Percentiles rank a stretch among this genome's conserved stretches.
Conservation (phyloP, 2,113 vertebrate species). For the Mesocricetus auratus region DNA sequence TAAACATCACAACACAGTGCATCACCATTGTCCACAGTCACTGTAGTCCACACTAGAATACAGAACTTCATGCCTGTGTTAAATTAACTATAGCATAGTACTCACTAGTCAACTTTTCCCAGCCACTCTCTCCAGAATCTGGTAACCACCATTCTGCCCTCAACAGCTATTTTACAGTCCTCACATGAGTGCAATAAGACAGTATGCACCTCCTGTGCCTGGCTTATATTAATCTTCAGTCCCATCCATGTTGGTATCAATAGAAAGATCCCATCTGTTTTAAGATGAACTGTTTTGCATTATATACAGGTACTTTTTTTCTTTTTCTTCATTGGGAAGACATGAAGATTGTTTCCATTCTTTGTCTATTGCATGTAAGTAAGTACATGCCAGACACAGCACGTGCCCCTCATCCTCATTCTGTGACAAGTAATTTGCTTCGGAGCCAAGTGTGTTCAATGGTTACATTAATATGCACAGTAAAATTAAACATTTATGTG, state of each 20-base stretch:
- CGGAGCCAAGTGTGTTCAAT: conserved; percentile 24
- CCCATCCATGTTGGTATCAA: neutral
- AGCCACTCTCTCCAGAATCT: too few relatives aligned
- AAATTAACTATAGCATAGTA: neutral
- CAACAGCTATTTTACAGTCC: neutral
- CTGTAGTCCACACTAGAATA: neutral
- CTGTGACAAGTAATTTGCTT: conserved; percentile 55
- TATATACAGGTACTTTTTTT: neutral
- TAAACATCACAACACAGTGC: neutral
- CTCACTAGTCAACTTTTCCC: neutral
- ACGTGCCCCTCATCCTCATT: neutral
- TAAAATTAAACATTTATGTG: conserved; percentile 59
- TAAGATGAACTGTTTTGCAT: neutral
- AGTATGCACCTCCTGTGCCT: neutral
- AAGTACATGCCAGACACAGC: neutral
- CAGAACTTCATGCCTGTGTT: neutral
- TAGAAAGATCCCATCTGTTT: neutral
- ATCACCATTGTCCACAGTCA: neutral
- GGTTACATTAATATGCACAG: conserved; percentile 55
- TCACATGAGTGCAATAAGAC: neutral
- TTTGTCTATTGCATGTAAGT: neutral
- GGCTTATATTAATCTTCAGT: neutral
- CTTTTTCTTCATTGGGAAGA: neutral
- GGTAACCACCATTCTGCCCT: neutral
- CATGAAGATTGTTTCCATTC: neutral